A percentile compares a stretch with the other conserved stretches of the same genome.
Conservation (phyloP, 2,797 vertebrate genomes). For the Kryptopterus vitreolus region DNA sequence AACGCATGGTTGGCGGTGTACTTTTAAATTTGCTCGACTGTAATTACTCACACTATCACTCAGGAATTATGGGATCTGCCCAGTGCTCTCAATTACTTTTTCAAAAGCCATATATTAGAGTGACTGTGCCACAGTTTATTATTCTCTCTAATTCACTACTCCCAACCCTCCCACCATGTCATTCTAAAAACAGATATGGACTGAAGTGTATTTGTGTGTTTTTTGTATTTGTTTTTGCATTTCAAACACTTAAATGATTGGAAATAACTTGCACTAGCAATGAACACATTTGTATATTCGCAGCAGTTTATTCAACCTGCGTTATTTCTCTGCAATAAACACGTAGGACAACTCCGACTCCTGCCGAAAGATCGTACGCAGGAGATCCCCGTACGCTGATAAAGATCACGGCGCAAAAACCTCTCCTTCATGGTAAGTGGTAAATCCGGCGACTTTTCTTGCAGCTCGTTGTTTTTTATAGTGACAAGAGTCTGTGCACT, state of each 20-base stretch:
- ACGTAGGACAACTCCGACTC: too few species aligned
- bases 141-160: not conserved
- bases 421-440: not conserved
- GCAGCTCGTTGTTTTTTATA: not conserved
- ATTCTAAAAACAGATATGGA: not conserved
- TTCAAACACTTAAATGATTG: too few species aligned
- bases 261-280: too few species aligned
- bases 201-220: too few species aligned
- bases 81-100: conserved; percentile 1
- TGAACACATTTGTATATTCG: too few species aligned
- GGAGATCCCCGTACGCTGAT: too few species aligned
- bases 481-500: not conserved
- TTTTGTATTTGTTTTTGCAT: too few species aligned
- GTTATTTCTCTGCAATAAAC: too few species aligned
- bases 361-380: too few species aligned
- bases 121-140: conserved; percentile 9
- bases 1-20: not conserved
- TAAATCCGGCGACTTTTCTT: not conserved
- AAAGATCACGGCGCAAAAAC: conserved; percentile 1
- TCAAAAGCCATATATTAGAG: not conserved
- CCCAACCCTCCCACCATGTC: not conserved
- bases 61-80: not conserved
- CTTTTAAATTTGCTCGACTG: conserved; percentile 13
- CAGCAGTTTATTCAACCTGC: too few species aligned
- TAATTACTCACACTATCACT: conserved; percentile 7